phyloP scores from a whole-genome alignment of 2,797 vertebrate genomes.

The Pangasius krempfi region DNA sequence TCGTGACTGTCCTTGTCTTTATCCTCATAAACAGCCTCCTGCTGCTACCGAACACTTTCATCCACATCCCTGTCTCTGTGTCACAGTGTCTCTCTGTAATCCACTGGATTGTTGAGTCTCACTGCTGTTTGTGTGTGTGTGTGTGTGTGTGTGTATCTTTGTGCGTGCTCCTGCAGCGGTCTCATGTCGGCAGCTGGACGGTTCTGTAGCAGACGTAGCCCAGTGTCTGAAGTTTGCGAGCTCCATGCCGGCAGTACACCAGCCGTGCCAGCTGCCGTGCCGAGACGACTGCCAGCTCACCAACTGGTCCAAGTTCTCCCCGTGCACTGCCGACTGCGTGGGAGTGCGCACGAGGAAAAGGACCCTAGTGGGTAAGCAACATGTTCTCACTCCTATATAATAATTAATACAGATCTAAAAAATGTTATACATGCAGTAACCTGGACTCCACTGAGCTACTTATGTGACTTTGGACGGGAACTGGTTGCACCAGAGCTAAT shows the following conservation, averaged over 20 bases:
- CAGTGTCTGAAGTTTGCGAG: slow-evolving; percentile 86
- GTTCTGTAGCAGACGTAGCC: slow-evolving; percentile 84
- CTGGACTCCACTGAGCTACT: background rate
- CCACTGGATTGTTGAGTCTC: slow-evolving; percentile 24
- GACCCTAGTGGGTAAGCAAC: slow-evolving; percentile 83
- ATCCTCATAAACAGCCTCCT: slow-evolving; percentile 24
- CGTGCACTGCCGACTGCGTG: slow-evolving; percentile 92
- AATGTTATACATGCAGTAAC: background rate
- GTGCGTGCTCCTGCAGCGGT: slow-evolving; percentile 80
- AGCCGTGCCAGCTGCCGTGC: slow-evolving; percentile 93
- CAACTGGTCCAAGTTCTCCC: slow-evolving; percentile 96
- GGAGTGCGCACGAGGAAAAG: slow-evolving; percentile 93
- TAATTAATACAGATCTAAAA: background rate
- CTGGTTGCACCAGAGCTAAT: background rate
- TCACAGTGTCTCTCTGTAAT: slow-evolving; percentile 31
- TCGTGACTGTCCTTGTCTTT: slow-evolving; percentile 7
- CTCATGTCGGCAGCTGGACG: slow-evolving; percentile 94
- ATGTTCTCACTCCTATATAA: slow-evolving; percentile 23
- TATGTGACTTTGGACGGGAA: background rate
- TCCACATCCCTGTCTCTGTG: slow-evolving; percentile 17
- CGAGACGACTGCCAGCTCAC: slow-evolving; percentile 97
- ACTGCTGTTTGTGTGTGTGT: slow-evolving; percentile 28
- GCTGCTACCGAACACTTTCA: slow-evolving; percentile 19
- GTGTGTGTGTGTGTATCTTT: slow-evolving; percentile 20
- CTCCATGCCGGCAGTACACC: slow-evolving; percentile 86